phyloP scores from a whole-genome alignment of 2,888 invertebrate species.

The Spicauda simplicius region DNA sequence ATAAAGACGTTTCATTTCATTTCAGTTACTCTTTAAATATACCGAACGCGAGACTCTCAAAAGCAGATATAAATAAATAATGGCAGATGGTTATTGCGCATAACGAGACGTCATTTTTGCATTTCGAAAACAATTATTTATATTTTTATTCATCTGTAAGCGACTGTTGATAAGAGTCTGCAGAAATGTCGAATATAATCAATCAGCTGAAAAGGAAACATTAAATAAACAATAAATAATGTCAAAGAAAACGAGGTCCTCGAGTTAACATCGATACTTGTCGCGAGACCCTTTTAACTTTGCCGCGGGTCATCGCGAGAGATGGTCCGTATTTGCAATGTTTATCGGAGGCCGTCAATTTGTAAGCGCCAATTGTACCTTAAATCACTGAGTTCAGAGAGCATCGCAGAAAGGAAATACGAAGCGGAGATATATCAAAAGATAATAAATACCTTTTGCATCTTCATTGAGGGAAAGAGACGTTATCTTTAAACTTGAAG shows the following conservation, averaged over 20 bases:
- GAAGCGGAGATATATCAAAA: conserved; percentile 17
- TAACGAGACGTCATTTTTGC: not conserved
- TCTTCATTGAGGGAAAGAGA: conserved; percentile 32
- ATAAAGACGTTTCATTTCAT: too few species aligned
- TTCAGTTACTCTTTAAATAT: too few species aligned
- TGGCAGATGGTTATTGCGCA: not conserved
- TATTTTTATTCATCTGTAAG: not conserved
- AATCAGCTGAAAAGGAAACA: conserved; percentile 27
- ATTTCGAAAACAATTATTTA: not conserved
- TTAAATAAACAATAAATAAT: conserved; percentile 22
- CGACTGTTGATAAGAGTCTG: conserved; percentile 3
- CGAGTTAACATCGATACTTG: conserved; percentile 19
- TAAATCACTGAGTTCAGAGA: conserved; percentile 33
- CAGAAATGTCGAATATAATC: conserved; percentile 5
- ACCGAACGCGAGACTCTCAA: not conserved
- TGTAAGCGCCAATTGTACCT: conserved; percentile 26
- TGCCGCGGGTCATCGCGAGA: conserved; percentile 13
- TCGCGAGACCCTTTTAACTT: conserved; percentile 17
- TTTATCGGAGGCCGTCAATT: conserved; percentile 19
- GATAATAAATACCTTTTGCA: conserved; percentile 40
- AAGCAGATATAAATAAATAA: too few species aligned
- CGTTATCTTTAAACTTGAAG: conserved; percentile 37
- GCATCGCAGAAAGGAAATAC: conserved; percentile 34
- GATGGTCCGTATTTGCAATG: conserved; percentile 14
- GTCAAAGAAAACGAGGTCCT: conserved; percentile 18